Base-by-base conservation (phyloP, 1,140 invertebrate genomes). In the Drosophila fuyamai region DNA sequence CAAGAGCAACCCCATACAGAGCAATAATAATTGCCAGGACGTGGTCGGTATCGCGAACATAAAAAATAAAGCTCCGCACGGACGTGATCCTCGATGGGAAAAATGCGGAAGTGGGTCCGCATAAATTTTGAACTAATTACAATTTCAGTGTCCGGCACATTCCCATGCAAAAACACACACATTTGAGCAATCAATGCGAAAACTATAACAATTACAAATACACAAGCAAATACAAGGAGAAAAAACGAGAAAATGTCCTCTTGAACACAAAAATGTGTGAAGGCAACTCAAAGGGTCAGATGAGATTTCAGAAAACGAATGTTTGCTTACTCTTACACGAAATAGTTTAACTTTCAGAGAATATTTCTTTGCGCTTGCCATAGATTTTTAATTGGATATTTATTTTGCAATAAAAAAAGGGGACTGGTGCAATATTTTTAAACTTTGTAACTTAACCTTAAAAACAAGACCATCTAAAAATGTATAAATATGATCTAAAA, bases 101-200 rank as follows among this genome's bases (percentile, higher is more conserved):
- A 74, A 82, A 74, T 76, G 57, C 79, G 79, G 79, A 83, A 77
- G 67, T 44, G 51, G 57, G 38, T 72, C 65, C 76, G 80, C 84
- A 88, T 88, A 88, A 88, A 88, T 88, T 84, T 80, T 63, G 44
- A 80, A 84, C 83, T 88, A 88, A 88, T 88, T 88, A 89, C 84
- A 83, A 71, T 88, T 89, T 88, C 76, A 89, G 72, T 89, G 80
- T 84, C 80, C 83, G 80, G 59, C 58, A 57, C 27, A 56, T 47
- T 51, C 23, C 23, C 57, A 50, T 50, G 38, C 40, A 72, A 61
- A 56, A 61, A 46, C 59, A 43, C 57, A 53, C 35, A 29, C 36
- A 51, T 18, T 58, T 66, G 29, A 43, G 63, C 77, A 70, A 83
- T 83, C 72, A 66, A 89, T 89, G 68, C 47, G 16, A 89, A 78